Evolutionary conservation across 2,113 vertebrate genomes (phyloP).

Genomic region (Rhinichthys klamathensis): DNA sequence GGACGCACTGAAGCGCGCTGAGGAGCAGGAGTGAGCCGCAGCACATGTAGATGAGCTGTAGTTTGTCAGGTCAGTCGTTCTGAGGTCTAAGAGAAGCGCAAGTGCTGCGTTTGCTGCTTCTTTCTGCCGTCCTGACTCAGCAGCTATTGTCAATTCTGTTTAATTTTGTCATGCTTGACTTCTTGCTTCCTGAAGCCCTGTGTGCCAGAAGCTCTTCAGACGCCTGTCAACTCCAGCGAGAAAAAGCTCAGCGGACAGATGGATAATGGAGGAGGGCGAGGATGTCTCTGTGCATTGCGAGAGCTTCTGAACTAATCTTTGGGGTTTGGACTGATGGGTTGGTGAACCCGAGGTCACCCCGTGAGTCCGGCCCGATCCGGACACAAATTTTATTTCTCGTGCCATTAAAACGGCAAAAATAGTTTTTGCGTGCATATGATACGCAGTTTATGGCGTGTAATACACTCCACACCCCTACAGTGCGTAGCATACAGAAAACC

Average conservation of each 20-base stretch:
- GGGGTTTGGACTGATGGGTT: too few species aligned
- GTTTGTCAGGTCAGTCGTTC: not conserved
- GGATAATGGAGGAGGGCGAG: conserved; percentile 30
- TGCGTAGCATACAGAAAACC: too few species aligned
- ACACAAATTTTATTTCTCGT: too few species aligned
- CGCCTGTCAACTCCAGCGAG: conserved; percentile 72
- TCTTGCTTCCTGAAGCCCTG: conserved; percentile 58
- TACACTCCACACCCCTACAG: too few species aligned
- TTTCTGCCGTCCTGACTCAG: conserved; percentile 71
- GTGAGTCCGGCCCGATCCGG: too few species aligned
- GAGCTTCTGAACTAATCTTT: too few species aligned
- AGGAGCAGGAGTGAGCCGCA: not conserved
- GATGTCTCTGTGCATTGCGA: conserved; percentile 20
- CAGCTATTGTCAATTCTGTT: conserved; percentile 74
- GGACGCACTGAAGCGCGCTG: not conserved
- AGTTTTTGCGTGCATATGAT: too few species aligned
- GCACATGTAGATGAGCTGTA: not conserved
- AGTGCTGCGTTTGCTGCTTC: conserved; percentile 34
- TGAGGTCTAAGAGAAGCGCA: not conserved
- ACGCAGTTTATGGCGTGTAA: too few species aligned
- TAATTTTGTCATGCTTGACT: conserved; percentile 73
- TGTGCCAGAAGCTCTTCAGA: conserved; percentile 72
- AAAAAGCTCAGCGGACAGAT: conserved; percentile 62
- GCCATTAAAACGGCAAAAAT: too few species aligned
- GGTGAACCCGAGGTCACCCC: too few species aligned